Percentiles rank a stretch among this genome's conserved stretches.
phyloP scores from a whole-genome alignment of 2,113 vertebrate species.

The Etheostoma spectabile region DNA sequence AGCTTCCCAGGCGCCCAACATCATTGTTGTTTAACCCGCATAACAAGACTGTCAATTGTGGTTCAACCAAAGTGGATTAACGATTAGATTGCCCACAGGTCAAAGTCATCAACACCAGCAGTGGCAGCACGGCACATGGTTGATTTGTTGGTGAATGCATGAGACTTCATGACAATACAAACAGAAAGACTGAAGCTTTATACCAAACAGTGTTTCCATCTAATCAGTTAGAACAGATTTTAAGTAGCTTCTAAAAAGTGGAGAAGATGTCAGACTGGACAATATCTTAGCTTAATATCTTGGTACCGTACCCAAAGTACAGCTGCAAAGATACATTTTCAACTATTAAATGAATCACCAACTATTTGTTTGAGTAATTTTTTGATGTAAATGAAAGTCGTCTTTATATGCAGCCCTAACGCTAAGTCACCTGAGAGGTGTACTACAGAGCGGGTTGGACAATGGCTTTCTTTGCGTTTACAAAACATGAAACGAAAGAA shows the following conservation, averaged over 20 bases:
- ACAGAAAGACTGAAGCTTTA: neutral
- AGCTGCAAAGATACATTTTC: too few relatives aligned
- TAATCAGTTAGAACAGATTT: neutral
- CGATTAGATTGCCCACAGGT: neutral
- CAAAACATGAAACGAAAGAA: too few relatives aligned
- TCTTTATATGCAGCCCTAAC: too few relatives aligned
- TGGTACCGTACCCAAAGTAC: neutral
- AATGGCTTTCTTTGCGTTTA: too few relatives aligned
- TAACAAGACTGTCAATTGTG: neutral
- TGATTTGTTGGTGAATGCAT: neutral
- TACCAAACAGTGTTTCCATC: neutral
- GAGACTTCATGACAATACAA: neutral
- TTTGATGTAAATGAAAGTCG: too few relatives aligned
- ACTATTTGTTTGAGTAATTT: too few relatives aligned
- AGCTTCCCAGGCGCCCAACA: too few relatives aligned
- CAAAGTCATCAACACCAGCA: neutral
- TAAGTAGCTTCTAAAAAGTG: constrained; percentile 4
- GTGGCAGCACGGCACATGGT: too few relatives aligned
- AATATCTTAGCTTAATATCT: neutral
- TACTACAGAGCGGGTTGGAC: too few relatives aligned
- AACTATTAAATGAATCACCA: too few relatives aligned
- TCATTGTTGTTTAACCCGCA: neutral
- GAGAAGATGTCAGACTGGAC: neutral
- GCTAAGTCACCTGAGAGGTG: too few relatives aligned
- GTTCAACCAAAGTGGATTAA: neutral